Evolutionary conservation across 2,888 invertebrate species (phyloP).

Genomic region (Aphelenchoides bicaudatus): DNA sequence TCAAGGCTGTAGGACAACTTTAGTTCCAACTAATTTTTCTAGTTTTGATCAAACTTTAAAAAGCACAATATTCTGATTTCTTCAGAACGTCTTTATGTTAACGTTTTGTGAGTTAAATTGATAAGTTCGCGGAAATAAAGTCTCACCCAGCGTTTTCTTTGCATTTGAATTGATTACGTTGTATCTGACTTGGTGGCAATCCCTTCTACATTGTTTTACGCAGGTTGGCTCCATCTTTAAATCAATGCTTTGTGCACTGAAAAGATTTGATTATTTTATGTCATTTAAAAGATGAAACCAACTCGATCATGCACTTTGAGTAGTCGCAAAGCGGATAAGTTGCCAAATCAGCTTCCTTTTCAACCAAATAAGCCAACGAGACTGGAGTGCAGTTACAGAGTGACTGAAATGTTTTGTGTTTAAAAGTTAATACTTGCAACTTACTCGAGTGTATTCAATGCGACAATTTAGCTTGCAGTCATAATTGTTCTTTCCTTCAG

Average conservation of each 20-base stretch:
- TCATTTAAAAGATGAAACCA: too few species aligned
- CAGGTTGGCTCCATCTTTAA: background rate
- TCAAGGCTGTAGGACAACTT: too few species aligned
- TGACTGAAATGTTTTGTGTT: constrained; percentile 37
- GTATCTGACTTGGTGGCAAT: constrained; percentile 12
- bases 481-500: constrained; percentile 50
- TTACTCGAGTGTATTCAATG: constrained; percentile 51
- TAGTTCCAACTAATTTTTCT: too few species aligned
- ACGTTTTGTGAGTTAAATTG: too few species aligned
- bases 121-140: constrained; percentile 6
- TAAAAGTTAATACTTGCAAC: background rate
- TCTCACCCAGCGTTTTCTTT: constrained; percentile 8
- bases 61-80: too few species aligned
- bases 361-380: constrained; percentile 43
- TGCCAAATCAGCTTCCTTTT: constrained; percentile 32
- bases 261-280: constrained; percentile 38
- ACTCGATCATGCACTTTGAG: too few species aligned
- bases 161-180: constrained; percentile 23
- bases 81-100: too few species aligned
- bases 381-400: constrained; percentile 51
- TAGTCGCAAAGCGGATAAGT: constrained; percentile 52
- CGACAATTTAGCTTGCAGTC: constrained; percentile 54
- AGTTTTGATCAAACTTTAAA: too few species aligned
- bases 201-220: constrained; percentile 9
- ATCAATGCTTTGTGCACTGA: background rate